These are phyloP conservation scores for Ibidorhyncha struthersii DNA, from an alignment of 2,113 vertebrate species.

Conservation along the genomic window DNA sequence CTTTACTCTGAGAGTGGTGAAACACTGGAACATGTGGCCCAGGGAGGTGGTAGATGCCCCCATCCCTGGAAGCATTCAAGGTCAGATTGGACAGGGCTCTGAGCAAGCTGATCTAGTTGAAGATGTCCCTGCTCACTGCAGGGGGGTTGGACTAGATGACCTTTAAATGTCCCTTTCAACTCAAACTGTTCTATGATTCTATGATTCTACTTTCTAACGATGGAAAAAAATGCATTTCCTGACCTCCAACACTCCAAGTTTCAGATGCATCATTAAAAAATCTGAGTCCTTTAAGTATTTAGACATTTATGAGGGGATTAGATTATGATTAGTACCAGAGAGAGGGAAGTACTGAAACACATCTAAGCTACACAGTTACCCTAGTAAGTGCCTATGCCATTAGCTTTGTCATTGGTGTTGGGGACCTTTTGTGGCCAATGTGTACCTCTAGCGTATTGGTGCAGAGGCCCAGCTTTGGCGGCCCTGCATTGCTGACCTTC, in stretches of 20 bases:
- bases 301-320: not conserved
- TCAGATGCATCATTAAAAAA: not conserved
- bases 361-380: not conserved
- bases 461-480: not conserved
- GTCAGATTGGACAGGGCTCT: not conserved
- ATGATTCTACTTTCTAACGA: not conserved
- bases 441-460: accelerated
- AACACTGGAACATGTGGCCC: no score
- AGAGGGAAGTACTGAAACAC: not conserved
- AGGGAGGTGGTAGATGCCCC: not conserved
- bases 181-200: not conserved
- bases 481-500: not conserved
- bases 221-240: not conserved
- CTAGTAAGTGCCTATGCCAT: not conserved
- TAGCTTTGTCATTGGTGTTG: not conserved
- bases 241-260: not conserved
- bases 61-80: not conserved
- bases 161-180: no score
- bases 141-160: not conserved
- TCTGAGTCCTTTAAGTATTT: not conserved
- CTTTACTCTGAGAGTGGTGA: not conserved
- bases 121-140: no score
- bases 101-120: no score
- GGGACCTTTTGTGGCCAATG: not conserved
- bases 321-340: not conserved